Base-by-base conservation (phyloP, 2,113 vertebrate species). In the Condylura cristata region DNA sequence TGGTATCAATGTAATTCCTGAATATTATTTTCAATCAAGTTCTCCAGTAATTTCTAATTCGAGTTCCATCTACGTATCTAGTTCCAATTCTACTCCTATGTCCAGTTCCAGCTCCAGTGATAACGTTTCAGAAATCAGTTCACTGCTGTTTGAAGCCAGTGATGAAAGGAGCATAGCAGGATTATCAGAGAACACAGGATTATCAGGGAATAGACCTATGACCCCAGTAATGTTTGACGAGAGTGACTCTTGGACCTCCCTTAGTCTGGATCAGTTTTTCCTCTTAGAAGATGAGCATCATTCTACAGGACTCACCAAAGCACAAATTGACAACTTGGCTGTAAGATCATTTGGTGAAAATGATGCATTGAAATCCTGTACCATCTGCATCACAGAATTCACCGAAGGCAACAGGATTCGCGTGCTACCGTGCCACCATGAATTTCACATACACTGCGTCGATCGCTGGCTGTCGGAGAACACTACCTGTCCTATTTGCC, bases 371-470 rank as follows among this genome's bases (percentile, higher is more conserved):
- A 99, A 99, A 97, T 98, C 98, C 93, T 99, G 99, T 96, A 99
- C 98, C 0, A 99, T 99, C 68, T 99, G 99, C 91, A 99, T 99
- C 92, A 99, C 99, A 0, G 99, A 99, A 96, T 99, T 99, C 94
- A 99, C 98, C 0, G 98, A 99, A 95, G 99, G 99, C 44, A 99
- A 99, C 97, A 99, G 99, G 98, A 98, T 99, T 14, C 98, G 98
- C 20, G 99, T 99, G 96, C 97, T 99, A 82, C 99, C 99, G 84
- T 99, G 99, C 87, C 99, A 98, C 3, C 99, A 99, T 0, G 99
- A 99, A 89, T 99, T 99, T 95, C 99, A 99, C 0, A 98, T 99
- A 90, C 98, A 99, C 97, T 99, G 99, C 98, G 99, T 99, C 7
- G 99, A 99, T 93, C 98, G 98, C 96, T 99, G 99, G 99, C 98